Percentiles rank a stretch among this genome's conserved stretches.
Conservation (phyloP, 2,888 invertebrate species). For the Drosophila mimica region DNA sequence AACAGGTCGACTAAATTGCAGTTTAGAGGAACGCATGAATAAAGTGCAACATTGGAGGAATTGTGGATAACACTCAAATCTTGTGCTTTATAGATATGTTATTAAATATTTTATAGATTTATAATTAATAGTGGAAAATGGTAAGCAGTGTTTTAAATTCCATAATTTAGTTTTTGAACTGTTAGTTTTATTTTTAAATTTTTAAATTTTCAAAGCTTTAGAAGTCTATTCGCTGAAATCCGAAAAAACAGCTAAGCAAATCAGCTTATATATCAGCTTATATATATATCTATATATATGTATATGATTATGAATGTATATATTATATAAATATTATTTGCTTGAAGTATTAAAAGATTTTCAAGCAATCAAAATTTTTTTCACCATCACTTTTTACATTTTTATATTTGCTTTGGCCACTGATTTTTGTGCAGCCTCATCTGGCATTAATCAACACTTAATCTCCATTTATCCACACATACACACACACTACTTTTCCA, state of each 20-base stretch:
- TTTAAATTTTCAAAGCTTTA: neutral
- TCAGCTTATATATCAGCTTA: neutral
- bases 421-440: conserved; percentile 23
- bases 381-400: neutral
- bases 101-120: neutral
- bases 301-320: neutral
- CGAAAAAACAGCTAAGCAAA: neutral
- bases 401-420: neutral
- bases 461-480: conserved; percentile 1
- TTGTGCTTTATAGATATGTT: neutral
- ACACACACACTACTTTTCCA: neutral
- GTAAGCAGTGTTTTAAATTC: no score
- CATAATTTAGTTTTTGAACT: neutral
- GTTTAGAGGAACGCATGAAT: neutral
- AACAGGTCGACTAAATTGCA: neutral
- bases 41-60: neutral
- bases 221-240: neutral
- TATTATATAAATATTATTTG: neutral
- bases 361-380: neutral
- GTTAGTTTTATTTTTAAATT: no score
- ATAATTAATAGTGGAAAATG: neutral
- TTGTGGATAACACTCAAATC: neutral
- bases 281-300: neutral
- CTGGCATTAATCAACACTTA: conserved; percentile 34
- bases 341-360: neutral